phyloP scores from a whole-genome alignment of 2,888 invertebrate species.

The Papilio elwesi region DNA sequence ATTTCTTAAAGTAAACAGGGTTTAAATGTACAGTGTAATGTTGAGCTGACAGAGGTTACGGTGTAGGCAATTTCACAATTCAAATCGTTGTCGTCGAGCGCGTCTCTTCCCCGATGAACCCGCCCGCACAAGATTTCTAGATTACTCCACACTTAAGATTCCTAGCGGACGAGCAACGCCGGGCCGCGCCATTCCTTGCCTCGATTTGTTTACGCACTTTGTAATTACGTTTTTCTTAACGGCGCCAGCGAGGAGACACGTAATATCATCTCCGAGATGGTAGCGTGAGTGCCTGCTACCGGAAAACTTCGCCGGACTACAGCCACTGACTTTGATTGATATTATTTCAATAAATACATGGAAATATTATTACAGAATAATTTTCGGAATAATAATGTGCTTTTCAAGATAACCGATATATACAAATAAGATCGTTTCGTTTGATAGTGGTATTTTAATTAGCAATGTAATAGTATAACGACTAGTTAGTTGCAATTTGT shows the following conservation, averaged over 20 bases:
- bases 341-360: not conserved
- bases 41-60: slow-evolving; percentile 46
- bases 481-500: too few relatives aligned
- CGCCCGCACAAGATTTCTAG: slow-evolving; percentile 57
- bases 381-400: too few relatives aligned
- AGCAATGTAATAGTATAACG: too few relatives aligned
- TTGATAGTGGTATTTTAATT: too few relatives aligned
- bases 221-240: slow-evolving; percentile 66
- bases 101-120: slow-evolving; percentile 52
- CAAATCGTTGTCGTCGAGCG: slow-evolving; percentile 51
- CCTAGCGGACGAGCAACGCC: slow-evolving; percentile 62
- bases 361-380: too few relatives aligned
- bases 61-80: slow-evolving; percentile 55
- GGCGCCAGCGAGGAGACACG: slow-evolving; percentile 52
- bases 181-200: slow-evolving; percentile 56
- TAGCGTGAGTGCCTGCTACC: slow-evolving; percentile 51
- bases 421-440: too few relatives aligned
- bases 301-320: slow-evolving; percentile 47
- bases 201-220: slow-evolving; percentile 65
- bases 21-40: not conserved
- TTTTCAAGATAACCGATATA: too few relatives aligned
- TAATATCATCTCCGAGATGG: slow-evolving; percentile 44
- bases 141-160: slow-evolving; percentile 72
- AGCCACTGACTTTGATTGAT: slow-evolving; percentile 3
- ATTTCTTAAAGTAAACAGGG: not conserved